These are phyloP conservation scores for Pangasius larnaudii DNA, from an alignment of 2,797 vertebrate genomes.

Conservation along the genomic window DNA sequence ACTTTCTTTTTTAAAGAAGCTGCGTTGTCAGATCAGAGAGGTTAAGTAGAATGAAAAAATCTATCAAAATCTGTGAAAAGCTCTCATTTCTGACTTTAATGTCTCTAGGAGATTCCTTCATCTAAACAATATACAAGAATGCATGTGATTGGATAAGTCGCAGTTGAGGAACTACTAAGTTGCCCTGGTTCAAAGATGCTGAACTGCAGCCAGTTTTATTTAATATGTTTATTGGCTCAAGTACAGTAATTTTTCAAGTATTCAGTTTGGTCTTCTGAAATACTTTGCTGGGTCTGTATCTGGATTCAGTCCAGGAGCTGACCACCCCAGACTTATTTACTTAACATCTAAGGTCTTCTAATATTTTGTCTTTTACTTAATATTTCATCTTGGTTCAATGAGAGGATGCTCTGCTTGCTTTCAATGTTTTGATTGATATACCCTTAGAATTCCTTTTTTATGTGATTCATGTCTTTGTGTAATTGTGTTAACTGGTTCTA, in stretches of 20 bases:
- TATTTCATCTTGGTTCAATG: slow-evolving; percentile 18
- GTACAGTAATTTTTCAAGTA: not conserved
- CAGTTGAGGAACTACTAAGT: not conserved
- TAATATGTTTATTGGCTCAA: not conserved
- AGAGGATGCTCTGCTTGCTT: slow-evolving; percentile 60
- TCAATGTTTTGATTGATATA: slow-evolving; percentile 54
- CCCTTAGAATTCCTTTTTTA: slow-evolving; percentile 60
- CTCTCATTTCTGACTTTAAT: not conserved
- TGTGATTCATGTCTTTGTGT: slow-evolving; percentile 65
- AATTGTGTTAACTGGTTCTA: slow-evolving; percentile 78
- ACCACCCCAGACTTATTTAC: not conserved
- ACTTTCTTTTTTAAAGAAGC: not conserved
- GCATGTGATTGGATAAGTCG: not conserved
- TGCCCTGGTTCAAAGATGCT: not conserved
- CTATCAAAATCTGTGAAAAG: not conserved
- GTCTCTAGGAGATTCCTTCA: not conserved
- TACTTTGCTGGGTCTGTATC: not conserved
- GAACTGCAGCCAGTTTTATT: not conserved
- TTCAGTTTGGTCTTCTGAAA: not conserved
- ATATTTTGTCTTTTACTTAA: not conserved
- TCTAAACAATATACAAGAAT: not conserved
- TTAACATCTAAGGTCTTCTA: not conserved
- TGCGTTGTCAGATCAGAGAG: not conserved
- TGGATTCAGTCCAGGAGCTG: not conserved
- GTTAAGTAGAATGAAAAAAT: not conserved